Evolutionary conservation across 2,888 invertebrate species (phyloP).

Genomic region (Parnassius apollo): DNA sequence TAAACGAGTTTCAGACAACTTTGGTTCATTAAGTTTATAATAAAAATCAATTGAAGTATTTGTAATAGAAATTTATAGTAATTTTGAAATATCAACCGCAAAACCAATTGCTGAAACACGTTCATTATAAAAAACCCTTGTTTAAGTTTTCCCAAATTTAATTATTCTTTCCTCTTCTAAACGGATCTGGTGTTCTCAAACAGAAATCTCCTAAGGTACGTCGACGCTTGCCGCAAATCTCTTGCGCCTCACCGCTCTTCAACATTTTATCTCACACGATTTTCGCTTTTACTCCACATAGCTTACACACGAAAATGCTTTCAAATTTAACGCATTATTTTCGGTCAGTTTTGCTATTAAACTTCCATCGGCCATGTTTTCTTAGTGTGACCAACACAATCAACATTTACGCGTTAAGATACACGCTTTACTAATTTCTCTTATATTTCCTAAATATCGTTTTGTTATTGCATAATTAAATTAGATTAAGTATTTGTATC

Average conservation of each 20-base stretch:
- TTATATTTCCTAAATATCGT: conserved; percentile 18
- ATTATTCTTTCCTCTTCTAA: conserved; percentile 67
- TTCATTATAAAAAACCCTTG: conserved; percentile 31
- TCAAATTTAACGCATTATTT: conserved; percentile 34
- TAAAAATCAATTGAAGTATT: too few species aligned
- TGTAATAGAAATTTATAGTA: background rate
- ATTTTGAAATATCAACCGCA: background rate
- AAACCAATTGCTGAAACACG: conserved; percentile 14
- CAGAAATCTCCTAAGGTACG: conserved; percentile 80
- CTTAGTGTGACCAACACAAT: conserved; percentile 47
- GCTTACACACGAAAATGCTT: conserved; percentile 59
- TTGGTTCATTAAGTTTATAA: background rate
- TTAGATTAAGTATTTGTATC: too few species aligned
- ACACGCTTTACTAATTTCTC: conserved; percentile 38
- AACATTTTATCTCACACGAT: conserved; percentile 53
- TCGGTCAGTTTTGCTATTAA: conserved; percentile 28
- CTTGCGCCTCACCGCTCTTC: conserved; percentile 57
- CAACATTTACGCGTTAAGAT: conserved; percentile 41
- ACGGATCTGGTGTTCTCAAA: conserved; percentile 72
- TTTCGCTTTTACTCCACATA: conserved; percentile 60
- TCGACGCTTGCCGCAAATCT: conserved; percentile 66
- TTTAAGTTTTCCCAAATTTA: conserved; percentile 47
- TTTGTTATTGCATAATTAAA: too few species aligned
- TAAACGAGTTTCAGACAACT: conserved; percentile 16
- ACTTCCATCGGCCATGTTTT: conserved; percentile 36